A percentile compares a stretch with the other conserved stretches of the same genome.
phyloP scores from a whole-genome alignment of 2,888 invertebrate genomes.

The Autographa gamma region DNA sequence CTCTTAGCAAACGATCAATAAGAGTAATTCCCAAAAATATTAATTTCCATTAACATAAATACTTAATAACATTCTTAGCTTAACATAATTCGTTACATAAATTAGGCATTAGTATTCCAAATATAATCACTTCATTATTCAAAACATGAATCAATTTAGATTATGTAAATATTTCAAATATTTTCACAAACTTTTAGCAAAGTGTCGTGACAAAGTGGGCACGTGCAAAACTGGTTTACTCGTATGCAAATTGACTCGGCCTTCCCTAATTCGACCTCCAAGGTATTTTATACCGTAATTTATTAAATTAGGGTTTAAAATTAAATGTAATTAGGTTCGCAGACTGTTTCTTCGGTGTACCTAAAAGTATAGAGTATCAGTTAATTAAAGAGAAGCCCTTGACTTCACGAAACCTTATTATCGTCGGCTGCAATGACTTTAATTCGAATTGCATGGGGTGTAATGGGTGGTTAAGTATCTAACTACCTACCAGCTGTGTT shows the following conservation, averaged over 20 bases:
- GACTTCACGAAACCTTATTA: slow-evolving; percentile 76
- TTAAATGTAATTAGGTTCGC: slow-evolving; percentile 44
- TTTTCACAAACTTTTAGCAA: neutral
- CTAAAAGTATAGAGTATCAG: slow-evolving; percentile 76
- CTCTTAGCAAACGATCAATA: neutral
- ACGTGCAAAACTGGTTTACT: slow-evolving; percentile 69
- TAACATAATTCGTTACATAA: neutral
- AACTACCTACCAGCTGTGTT: slow-evolving; percentile 24
- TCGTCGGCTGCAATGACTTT: slow-evolving; percentile 67
- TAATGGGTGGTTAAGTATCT: slow-evolving; percentile 18
- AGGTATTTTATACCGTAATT: slow-evolving; percentile 60
- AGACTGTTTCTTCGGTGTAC: slow-evolving; percentile 46
- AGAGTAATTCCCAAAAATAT: neutral
- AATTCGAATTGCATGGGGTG: slow-evolving; percentile 53
- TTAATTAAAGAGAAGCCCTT: slow-evolving; percentile 83
- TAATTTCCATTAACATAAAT: slow-evolving; percentile 8
- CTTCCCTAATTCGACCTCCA: slow-evolving; percentile 57
- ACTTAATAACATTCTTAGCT: slow-evolving; percentile 16
- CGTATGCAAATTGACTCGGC: slow-evolving; percentile 71
- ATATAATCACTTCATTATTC: slow-evolving; percentile 17
- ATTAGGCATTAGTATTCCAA: neutral
- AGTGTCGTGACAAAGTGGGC: slow-evolving; percentile 53
- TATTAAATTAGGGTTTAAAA: slow-evolving; percentile 64
- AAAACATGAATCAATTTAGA: slow-evolving; percentile 7
- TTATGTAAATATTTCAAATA: slow-evolving; percentile 19